phyloP scores from a whole-genome alignment of 2,113 vertebrate genomes.

The Neopipo cinnamomea region DNA sequence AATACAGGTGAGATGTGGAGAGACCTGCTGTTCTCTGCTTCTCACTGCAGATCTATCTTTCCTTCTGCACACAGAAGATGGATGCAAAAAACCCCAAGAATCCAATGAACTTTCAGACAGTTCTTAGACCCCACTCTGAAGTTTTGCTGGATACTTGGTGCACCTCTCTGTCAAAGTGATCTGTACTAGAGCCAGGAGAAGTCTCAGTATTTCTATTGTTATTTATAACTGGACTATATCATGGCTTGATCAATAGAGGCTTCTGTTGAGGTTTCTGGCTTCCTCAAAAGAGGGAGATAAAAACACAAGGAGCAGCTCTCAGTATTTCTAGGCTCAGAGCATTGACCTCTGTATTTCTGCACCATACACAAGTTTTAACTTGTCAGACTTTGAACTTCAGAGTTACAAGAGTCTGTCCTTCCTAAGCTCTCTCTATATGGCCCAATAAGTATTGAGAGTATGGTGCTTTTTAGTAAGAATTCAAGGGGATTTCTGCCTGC shows the following conservation, averaged over 20 bases:
- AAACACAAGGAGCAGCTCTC: neutral
- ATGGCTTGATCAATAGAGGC: neutral
- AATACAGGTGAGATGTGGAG: neutral
- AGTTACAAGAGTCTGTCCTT: neutral
- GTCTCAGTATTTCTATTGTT: neutral
- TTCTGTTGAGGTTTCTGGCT: neutral
- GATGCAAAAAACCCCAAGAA: neutral
- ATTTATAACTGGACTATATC: neutral
- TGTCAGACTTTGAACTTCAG: neutral
- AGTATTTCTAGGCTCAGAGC: rapidly evolving
- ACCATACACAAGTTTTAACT: neutral
- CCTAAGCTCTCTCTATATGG: neutral
- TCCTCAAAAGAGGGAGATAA: neutral
- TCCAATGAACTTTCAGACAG: neutral
- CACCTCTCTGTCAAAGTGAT: neutral
- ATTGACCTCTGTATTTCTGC: neutral
- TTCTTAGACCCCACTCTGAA: neutral
- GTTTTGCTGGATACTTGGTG: neutral
- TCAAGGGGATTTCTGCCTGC: neutral
- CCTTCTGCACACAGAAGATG: neutral
- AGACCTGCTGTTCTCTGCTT: neutral
- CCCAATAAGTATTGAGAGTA: neutral
- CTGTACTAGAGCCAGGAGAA: neutral
- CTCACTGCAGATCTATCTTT: neutral
- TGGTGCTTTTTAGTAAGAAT: neutral